Evolutionary conservation across 1,140 invertebrate genomes (phyloP).

Genomic region (Formica selysi): DNA sequence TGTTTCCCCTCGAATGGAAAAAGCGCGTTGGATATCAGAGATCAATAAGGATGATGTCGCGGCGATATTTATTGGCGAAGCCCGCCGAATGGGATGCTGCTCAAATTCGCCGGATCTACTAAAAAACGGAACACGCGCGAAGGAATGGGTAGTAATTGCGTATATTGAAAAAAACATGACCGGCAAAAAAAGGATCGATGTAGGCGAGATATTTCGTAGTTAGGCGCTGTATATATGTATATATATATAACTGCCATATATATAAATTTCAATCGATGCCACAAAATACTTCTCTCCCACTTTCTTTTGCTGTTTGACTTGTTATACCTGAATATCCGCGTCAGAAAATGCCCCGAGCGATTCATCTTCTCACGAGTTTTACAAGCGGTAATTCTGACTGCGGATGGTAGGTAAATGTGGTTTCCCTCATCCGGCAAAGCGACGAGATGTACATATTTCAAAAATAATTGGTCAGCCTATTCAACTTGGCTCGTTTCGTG

Average conservation of each 20-base stretch:
- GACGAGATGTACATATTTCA: constrained; percentile 23
- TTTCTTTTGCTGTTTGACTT: constrained; percentile 39
- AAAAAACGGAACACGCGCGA: background rate
- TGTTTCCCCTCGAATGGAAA: background rate
- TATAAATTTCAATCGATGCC: constrained; percentile 60
- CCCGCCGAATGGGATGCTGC: background rate
- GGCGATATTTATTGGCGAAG: constrained; percentile 47
- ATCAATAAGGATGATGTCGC: constrained; percentile 53
- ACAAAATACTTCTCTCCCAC: constrained; percentile 31
- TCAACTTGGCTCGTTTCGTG: background rate
- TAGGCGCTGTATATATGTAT: background rate
- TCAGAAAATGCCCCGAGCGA: background rate
- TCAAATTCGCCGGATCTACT: constrained; percentile 39
- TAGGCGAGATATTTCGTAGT: no score
- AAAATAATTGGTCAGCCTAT: constrained; percentile 4
- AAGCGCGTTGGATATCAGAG: constrained; percentile 42
- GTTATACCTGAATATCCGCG: constrained; percentile 21
- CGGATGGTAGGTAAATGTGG: constrained; percentile 17
- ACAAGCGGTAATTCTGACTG: constrained; percentile 16
- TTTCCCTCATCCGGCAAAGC: constrained; percentile 21
- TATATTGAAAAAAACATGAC: no score
- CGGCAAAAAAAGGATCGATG: background rate
- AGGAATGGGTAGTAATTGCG: no score
- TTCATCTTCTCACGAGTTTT: constrained; percentile 23
- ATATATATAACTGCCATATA: background rate